A percentile compares a stretch with the other conserved stretches of the same genome.
Conservation (phyloP, 2,888 invertebrate genomes). For the Oasisia sp. region DNA sequence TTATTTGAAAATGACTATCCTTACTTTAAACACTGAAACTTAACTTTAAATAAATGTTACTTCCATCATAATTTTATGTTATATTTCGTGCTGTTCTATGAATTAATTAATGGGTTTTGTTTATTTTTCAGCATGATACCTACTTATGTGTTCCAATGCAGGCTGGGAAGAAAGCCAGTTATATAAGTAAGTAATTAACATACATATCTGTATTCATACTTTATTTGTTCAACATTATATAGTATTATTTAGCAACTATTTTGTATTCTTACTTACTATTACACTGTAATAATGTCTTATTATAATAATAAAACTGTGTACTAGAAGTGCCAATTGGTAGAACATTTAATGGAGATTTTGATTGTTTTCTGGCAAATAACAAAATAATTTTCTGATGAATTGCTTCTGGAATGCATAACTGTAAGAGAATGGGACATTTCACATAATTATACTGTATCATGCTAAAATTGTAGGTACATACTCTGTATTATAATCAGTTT, state of each 20-base stretch:
- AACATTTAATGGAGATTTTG: background rate
- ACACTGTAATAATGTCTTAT: background rate
- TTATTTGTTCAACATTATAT: background rate
- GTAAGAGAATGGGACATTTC: background rate
- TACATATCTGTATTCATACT: background rate
- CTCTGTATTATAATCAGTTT: background rate
- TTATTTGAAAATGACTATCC: background rate
- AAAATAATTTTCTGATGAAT: background rate
- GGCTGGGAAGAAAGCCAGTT: slow-evolving; percentile 57
- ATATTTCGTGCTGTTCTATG: background rate
- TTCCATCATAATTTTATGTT: background rate
- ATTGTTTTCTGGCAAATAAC: background rate
- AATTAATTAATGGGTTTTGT: background rate
- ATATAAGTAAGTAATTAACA: slow-evolving; percentile 58
- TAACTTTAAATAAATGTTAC: background rate
- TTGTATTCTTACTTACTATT: background rate
- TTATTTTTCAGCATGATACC: slow-evolving; percentile 63
- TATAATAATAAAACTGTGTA: no score
- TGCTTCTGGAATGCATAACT: background rate
- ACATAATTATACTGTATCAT: no score
- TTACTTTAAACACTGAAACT: background rate
- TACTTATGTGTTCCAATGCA: slow-evolving; percentile 66
- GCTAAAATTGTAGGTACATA: no score
- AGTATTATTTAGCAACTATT: background rate
- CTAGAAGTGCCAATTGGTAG: no score